These are phyloP conservation scores for Triplophysa siluroides DNA, from an alignment of 2,113 vertebrate genomes.

Conservation along the genomic window DNA sequence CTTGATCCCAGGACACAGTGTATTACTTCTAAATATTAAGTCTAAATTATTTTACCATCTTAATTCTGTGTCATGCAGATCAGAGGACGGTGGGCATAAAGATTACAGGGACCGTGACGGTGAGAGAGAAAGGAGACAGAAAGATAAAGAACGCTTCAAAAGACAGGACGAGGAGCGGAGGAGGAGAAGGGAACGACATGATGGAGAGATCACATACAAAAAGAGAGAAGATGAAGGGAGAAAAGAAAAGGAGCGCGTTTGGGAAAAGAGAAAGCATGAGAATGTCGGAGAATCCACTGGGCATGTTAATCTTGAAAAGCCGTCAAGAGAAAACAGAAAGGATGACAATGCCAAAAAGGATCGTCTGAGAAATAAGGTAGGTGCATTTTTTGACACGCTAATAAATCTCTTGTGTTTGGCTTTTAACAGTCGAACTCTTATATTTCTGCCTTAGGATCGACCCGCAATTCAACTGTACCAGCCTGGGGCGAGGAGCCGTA, in stretches of 20 bases:
- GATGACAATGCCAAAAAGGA: constrained; percentile 88
- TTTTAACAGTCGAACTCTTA: background rate
- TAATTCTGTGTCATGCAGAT: constrained; percentile 65
- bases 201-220: constrained; percentile 84
- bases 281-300: constrained; percentile 74
- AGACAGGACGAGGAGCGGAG: constrained; percentile 91
- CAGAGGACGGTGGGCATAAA: constrained; percentile 83
- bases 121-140: constrained; percentile 83
- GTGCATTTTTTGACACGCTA: background rate
- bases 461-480: constrained; percentile 97
- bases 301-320: constrained; percentile 73
- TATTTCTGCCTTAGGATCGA: constrained; percentile 82
- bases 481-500: constrained; percentile 89
- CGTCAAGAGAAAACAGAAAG: constrained; percentile 82
- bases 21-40: too few species aligned
- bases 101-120: constrained; percentile 86
- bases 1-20: background rate
- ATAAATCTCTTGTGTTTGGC: background rate
- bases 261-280: constrained; percentile 84
- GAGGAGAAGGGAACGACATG: constrained; percentile 87
- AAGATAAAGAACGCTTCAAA: constrained; percentile 83
- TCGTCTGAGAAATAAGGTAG: constrained; percentile 93
- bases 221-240: constrained; percentile 88
- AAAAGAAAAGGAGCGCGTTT: constrained; percentile 82
- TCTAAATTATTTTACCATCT: background rate